A percentile compares a stretch with the other conserved stretches of the same genome.
phyloP scores from a whole-genome alignment of 2,113 vertebrate species.

The Pelecanus crispus region DNA sequence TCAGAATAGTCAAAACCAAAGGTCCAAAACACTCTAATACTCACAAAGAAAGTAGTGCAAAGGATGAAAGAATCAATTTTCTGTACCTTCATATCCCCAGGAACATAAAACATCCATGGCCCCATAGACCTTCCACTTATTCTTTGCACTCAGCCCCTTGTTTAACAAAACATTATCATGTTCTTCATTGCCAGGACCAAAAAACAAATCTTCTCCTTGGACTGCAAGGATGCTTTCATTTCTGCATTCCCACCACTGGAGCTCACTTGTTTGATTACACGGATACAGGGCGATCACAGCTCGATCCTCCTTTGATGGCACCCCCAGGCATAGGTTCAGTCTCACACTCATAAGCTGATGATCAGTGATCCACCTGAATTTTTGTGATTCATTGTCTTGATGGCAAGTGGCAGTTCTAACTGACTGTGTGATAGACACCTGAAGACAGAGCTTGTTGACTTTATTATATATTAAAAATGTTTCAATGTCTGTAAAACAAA shows the following conservation, averaged over 20 bases:
- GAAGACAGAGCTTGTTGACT: slow-evolving; percentile 80
- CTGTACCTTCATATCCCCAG: slow-evolving; percentile 82
- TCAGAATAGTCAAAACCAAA: background rate
- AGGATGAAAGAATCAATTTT: background rate
- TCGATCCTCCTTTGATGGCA: slow-evolving; percentile 72
- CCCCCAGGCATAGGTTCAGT: slow-evolving; percentile 81
- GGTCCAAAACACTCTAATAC: background rate
- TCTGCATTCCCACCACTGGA: slow-evolving; percentile 91
- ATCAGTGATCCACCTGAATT: slow-evolving; percentile 87
- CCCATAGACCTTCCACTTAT: slow-evolving; percentile 83
- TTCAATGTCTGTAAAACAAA: slow-evolving; percentile 71
- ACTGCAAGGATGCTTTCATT: slow-evolving; percentile 89
- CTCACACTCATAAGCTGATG: slow-evolving; percentile 83
- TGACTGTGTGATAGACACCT: slow-evolving; percentile 42
- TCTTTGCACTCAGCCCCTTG: slow-evolving; percentile 76
- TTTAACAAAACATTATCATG: slow-evolving; percentile 83
- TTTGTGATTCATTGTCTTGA: slow-evolving; percentile 72
- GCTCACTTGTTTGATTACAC: slow-evolving; percentile 74
- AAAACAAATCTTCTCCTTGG: slow-evolving; percentile 72
- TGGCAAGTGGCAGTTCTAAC: slow-evolving; percentile 74
- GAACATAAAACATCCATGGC: slow-evolving; percentile 78
- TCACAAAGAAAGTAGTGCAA: background rate
- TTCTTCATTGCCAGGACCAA: slow-evolving; percentile 84
- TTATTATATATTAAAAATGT: slow-evolving; percentile 86
- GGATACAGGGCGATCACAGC: slow-evolving; percentile 72